Base-by-base conservation (phyloP, 2,888 invertebrate species). In the Oligia latruncula region DNA sequence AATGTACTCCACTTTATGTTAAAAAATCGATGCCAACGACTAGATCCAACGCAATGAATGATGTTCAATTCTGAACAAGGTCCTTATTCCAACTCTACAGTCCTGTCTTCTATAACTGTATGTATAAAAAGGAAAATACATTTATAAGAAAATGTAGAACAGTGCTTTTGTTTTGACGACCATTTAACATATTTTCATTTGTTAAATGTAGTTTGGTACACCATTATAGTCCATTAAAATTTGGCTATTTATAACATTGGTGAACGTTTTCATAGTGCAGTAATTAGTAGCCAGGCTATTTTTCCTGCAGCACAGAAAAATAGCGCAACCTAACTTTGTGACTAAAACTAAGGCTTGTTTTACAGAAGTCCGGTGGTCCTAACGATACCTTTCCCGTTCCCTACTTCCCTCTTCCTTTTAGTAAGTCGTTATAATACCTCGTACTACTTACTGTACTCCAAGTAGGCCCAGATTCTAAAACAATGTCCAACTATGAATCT, bases 351-450 rank as follows among this genome's bases (percentile, higher is more conserved):
- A 86, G 85, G 79, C 90, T 93, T 91, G 81, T 88, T 91, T 95
- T 95, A 75, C 96, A 96, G 96, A 96, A 94, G 95, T 96, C 79
- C 96, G 96, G 92, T 96, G 96, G 96, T 93, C 90, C 87, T 96
- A 95, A 93, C 91, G 89, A 92, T 90, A 78, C 90, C 87, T 90
- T 88, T 87, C 89, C 91, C 86, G 90, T 88, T 93, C 92, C 93
- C 80, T 62, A 40, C 90, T 91, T 88, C 91, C 92, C 90, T 78
- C 81, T 89, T 90, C 89, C 90, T 90, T 89, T 84, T 85, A 86
- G 93, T 93, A 93, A 93, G 93, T 93, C 71, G 70, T 71, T 83
- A 72, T 76, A 78, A 78, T 82, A 84, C 73, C 87, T 75, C 71
- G 70, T 87, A 80, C 87, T 85, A 83, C 76, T 83, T 83, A 85